Evolutionary conservation across 2,888 invertebrate genomes (phyloP).

Genomic region (Sminthurides aquaticus): DNA sequence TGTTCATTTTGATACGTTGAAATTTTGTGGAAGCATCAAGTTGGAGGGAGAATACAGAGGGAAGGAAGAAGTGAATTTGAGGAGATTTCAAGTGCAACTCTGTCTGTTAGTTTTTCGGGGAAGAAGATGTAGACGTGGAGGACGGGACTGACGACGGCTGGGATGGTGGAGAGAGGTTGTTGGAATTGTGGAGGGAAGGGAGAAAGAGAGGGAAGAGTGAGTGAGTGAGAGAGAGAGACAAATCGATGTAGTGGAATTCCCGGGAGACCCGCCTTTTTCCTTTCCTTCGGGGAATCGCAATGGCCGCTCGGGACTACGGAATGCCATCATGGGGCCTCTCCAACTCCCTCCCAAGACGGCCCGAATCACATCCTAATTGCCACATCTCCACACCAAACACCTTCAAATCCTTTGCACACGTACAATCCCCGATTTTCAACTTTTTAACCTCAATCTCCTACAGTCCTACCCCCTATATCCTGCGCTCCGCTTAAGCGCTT

Average conservation of each 20-base stretch:
- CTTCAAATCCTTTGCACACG: conserved; percentile 13
- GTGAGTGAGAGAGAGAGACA: conserved; percentile 38
- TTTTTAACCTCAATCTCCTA: conserved; percentile 13
- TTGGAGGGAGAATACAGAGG: too few species aligned
- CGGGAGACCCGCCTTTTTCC: conserved; percentile 42
- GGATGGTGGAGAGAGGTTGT: background rate
- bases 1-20: background rate
- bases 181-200: background rate
- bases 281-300: conserved; percentile 44
- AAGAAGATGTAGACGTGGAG: background rate
- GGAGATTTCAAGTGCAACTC: conserved; percentile 23
- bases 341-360: conserved; percentile 27
- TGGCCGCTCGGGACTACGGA: conserved; percentile 44
- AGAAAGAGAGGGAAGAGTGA: conserved; percentile 37
- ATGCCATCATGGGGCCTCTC: conserved; percentile 43
- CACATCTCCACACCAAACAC: conserved; percentile 25
- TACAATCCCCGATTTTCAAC: conserved; percentile 12
- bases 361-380: conserved; percentile 36
- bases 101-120: background rate
- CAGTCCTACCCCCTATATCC: conserved; percentile 48
- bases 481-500: conserved; percentile 46
- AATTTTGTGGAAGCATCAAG: too few species aligned
- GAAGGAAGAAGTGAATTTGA: conserved; percentile 26
- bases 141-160: too few species aligned
- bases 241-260: conserved; percentile 44